Percentiles rank a stretch among this genome's conserved stretches.
phyloP scores from a whole-genome alignment of 1,140 invertebrate species.

The Plectrocnemia conspersa region DNA sequence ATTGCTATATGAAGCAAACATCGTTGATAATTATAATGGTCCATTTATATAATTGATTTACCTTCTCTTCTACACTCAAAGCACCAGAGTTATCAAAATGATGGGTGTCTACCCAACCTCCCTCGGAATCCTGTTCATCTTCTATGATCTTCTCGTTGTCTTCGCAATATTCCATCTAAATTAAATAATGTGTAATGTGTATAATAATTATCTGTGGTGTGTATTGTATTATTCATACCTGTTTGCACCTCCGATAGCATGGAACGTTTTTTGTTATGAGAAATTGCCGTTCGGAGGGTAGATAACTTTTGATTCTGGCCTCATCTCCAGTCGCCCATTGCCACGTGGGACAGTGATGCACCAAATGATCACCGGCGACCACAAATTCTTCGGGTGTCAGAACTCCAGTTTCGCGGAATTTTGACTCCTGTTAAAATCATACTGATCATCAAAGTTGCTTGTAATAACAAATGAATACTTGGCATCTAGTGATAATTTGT shows the following conservation, averaged over 20 bases:
- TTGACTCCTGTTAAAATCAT: no score
- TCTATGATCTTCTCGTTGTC: conserved; percentile 88
- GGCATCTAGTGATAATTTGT: no score
- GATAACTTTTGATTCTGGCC: conserved; percentile 76
- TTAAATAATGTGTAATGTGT: conserved; percentile 25
- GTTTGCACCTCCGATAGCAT: conserved; percentile 88
- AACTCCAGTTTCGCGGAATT: conserved; percentile 97
- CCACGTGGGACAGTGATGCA: conserved; percentile 99
- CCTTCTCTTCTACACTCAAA: conserved; percentile 66
- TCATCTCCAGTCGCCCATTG: conserved; percentile 94
- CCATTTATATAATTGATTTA: conserved; percentile 24
- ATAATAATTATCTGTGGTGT: neutral
- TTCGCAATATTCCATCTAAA: conserved; percentile 83
- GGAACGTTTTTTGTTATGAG: conserved; percentile 95
- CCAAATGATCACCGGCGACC: conserved; percentile 94
- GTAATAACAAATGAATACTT: no score
- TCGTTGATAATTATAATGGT: neutral
- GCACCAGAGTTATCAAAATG: conserved; percentile 66
- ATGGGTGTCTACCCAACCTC: conserved; percentile 99
- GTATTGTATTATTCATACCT: conserved; percentile 52
- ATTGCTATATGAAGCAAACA: no score
- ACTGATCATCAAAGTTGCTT: no score
- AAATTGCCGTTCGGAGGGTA: conserved; percentile 95
- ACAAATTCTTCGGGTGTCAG: conserved; percentile 96
- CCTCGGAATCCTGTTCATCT: conserved; percentile 81